Percentiles rank a stretch among this genome's conserved stretches.
phyloP scores from a whole-genome alignment of 2,888 invertebrate species.

The Adineta ricciae region DNA sequence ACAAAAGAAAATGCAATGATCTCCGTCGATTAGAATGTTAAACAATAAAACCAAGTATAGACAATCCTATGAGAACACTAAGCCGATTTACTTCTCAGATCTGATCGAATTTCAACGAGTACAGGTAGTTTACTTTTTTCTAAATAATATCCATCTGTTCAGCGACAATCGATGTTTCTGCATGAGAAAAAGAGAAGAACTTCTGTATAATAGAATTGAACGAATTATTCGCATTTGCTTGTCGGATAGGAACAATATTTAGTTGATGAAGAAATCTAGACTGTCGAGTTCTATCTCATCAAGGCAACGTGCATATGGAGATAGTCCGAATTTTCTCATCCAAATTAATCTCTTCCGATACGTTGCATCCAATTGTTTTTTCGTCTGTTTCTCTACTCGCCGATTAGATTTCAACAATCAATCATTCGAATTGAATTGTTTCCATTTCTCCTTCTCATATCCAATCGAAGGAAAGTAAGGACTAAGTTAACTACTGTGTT shows the following conservation, averaged over 20 bases:
- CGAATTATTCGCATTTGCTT: no score
- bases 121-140: neutral
- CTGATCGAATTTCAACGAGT: neutral
- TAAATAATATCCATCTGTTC: no score
- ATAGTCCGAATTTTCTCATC: neutral
- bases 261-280: neutral
- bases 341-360: neutral
- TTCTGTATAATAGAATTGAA: neutral
- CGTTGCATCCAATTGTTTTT: neutral
- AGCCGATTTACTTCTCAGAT: neutral
- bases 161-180: no score
- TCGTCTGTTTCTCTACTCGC: neutral
- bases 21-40: neutral
- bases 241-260: neutral
- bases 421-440: neutral
- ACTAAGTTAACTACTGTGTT: neutral
- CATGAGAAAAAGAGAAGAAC: neutral
- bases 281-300: neutral
- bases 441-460: neutral
- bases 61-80: neutral
- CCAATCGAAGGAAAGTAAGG: neutral
- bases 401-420: neutral
- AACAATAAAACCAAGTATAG: neutral
- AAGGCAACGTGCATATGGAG: neutral
- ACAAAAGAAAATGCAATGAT: neutral